These are phyloP conservation scores for Dendrolimus pini DNA, from an alignment of 2,888 invertebrate genomes.

Conservation along the genomic window DNA sequence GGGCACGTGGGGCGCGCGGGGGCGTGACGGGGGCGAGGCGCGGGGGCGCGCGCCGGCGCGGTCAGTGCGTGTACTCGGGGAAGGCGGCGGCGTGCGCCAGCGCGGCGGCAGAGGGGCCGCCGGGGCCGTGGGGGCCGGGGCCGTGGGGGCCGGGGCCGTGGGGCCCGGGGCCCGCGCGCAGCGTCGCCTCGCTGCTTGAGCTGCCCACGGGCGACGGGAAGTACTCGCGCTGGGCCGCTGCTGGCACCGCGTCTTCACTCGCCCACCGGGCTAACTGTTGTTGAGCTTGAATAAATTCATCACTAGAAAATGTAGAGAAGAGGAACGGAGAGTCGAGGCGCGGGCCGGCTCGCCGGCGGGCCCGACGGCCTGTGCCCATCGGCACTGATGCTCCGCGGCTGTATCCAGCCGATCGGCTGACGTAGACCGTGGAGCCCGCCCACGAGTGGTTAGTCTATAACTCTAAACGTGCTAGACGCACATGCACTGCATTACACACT, in stretches of 20 bases:
- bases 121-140: constrained; percentile 28
- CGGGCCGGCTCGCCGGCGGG: constrained; percentile 25
- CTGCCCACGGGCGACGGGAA: constrained; percentile 59
- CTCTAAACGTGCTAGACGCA: neutral
- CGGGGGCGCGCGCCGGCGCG: constrained; percentile 40
- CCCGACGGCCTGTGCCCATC: constrained; percentile 10
- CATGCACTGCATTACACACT: neutral
- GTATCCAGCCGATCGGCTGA: constrained; percentile 8
- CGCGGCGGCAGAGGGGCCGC: constrained; percentile 50
- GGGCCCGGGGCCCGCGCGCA: constrained; percentile 57
- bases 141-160: constrained; percentile 54
- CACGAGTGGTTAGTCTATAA: constrained; percentile 10
- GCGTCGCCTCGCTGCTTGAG: constrained; percentile 55
- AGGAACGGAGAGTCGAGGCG: constrained; percentile 80
- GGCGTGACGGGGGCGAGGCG: constrained; percentile 62
- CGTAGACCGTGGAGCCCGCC: constrained; percentile 7
- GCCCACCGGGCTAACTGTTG: constrained; percentile 97
- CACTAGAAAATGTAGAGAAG: constrained; percentile 94
- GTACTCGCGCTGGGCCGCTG: constrained; percentile 52
- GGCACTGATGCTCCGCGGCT: constrained; percentile 10
- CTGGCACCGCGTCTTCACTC: constrained; percentile 88
- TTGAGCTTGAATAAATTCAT: constrained; percentile 98
- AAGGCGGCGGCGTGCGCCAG: constrained; percentile 63
- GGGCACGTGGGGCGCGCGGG: constrained; percentile 55
- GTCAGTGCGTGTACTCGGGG: constrained; percentile 88